phyloP scores from a whole-genome alignment of 2,113 vertebrate species.

The Oenanthe oenanthe region DNA sequence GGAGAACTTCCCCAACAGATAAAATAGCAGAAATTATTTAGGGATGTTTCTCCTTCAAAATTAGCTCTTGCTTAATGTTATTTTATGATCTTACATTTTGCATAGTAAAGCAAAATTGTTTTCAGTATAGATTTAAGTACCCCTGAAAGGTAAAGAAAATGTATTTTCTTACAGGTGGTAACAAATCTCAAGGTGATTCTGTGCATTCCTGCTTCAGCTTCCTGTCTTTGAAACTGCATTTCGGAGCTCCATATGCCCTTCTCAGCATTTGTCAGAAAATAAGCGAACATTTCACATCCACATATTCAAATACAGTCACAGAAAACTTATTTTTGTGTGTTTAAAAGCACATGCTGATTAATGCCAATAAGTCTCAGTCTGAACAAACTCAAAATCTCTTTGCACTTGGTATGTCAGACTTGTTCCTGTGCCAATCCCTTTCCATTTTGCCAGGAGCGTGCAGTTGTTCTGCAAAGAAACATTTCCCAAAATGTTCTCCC shows the following conservation, averaged over 20 bases:
- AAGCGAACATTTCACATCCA: constrained; percentile 18
- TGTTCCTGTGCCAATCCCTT: not conserved
- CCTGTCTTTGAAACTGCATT: not conserved
- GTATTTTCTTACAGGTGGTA: not conserved
- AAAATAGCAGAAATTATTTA: not conserved
- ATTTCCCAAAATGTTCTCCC: not conserved
- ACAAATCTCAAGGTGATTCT: not conserved
- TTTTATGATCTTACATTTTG: not conserved
- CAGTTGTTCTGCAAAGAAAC: not conserved
- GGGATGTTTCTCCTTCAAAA: not conserved
- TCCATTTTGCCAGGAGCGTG: not conserved
- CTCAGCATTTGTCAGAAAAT: not conserved
- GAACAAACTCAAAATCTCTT: constrained; percentile 55
- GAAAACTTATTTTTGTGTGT: not conserved
- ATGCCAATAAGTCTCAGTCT: constrained; percentile 21
- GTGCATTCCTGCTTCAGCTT: not conserved
- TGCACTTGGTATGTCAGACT: not conserved
- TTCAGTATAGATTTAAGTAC: not conserved
- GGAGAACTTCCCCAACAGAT: not conserved
- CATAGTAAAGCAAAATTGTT: not conserved
- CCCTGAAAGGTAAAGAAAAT: not conserved
- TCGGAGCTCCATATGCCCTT: not conserved
- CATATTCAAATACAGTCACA: constrained; percentile 18
- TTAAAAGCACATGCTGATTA: constrained; percentile 59
- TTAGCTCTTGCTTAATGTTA: not conserved